Percentiles rank a stretch among this genome's conserved stretches.
phyloP scores from a whole-genome alignment of 35 echinoderm and acorn worm species.

The Diadema setosum region DNA sequence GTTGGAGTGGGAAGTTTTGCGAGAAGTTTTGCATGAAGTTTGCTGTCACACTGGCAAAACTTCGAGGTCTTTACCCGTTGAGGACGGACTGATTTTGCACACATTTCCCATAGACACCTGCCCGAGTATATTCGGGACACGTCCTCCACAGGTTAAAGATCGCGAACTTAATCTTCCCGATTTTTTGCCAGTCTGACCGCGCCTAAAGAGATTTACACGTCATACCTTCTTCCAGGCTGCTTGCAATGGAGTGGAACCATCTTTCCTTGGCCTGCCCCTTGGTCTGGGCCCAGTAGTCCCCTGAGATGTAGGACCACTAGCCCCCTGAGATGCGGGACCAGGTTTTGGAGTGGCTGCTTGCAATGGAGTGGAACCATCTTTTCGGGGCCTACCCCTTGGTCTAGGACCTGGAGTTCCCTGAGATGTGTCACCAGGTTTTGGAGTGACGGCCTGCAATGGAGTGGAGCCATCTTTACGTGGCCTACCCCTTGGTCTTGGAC shows the following conservation, averaged over 20 bases:
- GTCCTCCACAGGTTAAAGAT: too few relatives aligned
- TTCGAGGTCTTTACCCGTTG: too few relatives aligned
- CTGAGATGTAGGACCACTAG: not conserved
- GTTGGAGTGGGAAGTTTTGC: too few relatives aligned
- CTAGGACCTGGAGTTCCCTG: not conserved
- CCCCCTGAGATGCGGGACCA: not conserved
- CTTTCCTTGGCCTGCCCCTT: not conserved
- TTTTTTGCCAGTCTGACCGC: too few relatives aligned
- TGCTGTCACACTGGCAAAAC: too few relatives aligned
- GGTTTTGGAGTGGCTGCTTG: not conserved
- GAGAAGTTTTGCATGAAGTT: too few relatives aligned
- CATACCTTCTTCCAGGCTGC: not conserved
- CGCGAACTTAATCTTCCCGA: too few relatives aligned
- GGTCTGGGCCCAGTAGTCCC: not conserved
- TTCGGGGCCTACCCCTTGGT: not conserved
- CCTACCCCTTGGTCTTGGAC: not conserved
- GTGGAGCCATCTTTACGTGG: not conserved
- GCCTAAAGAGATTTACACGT: too few relatives aligned
- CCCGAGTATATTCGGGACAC: too few relatives aligned
- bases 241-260: not conserved
- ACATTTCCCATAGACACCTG: too few relatives aligned
- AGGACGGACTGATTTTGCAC: too few relatives aligned
- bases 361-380: not conserved
- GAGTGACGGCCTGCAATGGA: too few relatives aligned
- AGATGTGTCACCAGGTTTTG: not conserved